phyloP scores from a whole-genome alignment of 2,797 vertebrate species.

The Gallinago solitaria region DNA sequence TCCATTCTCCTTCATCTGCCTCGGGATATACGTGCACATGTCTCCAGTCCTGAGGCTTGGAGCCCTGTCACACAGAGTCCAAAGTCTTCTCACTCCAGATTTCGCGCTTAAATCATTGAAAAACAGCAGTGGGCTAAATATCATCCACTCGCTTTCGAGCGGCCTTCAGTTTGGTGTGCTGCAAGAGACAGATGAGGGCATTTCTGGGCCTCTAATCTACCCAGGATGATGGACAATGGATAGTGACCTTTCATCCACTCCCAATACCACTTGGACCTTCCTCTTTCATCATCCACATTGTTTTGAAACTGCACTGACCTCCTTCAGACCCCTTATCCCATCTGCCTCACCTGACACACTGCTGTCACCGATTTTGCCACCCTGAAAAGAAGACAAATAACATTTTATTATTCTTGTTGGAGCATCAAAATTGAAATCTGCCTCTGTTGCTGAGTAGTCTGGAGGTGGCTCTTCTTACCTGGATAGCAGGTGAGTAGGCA shows the following conservation, averaged over 20 bases:
- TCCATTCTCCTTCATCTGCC: neutral
- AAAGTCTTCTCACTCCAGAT: neutral
- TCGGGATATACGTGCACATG: fast-evolving
- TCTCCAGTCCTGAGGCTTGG: neutral
- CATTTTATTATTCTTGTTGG: neutral
- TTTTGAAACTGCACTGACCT: neutral
- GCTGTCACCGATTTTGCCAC: neutral
- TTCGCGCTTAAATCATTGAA: neutral
- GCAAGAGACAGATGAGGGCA: neutral
- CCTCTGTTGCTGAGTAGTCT: neutral
- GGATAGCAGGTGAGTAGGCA: neutral
- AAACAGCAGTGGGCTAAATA: neutral
- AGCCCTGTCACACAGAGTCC: neutral
- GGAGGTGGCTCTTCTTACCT: neutral
- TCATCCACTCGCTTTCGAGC: fast-evolving
- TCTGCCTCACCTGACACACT: neutral
- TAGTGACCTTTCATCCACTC: neutral
- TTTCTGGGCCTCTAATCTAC: neutral
- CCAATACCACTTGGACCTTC: neutral
- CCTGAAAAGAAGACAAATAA: neutral
- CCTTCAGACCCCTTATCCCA: neutral
- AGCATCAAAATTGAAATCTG: neutral
- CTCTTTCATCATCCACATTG: neutral
- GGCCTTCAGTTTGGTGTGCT: neutral
- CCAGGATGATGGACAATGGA: neutral